Evolutionary conservation across 2,888 invertebrate species (phyloP).

Genomic region (Eueremaeus valkanovi): DNA sequence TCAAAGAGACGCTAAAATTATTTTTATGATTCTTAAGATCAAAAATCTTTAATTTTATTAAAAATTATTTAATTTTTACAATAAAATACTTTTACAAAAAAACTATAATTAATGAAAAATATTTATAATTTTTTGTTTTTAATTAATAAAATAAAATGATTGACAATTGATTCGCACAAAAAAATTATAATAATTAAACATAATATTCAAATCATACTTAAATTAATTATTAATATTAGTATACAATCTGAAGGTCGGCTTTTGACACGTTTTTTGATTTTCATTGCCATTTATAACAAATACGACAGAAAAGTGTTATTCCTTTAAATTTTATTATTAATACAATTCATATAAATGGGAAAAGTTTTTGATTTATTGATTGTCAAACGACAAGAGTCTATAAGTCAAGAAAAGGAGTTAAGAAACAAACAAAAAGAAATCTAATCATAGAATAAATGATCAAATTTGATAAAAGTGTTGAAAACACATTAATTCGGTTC

Average conservation of each 20-base stretch:
- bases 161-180: background rate
- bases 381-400: too few relatives aligned
- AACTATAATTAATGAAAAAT: background rate
- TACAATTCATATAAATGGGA: too few relatives aligned
- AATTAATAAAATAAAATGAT: background rate
- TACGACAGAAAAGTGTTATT: background rate
- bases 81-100: background rate
- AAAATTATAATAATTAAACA: background rate
- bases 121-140: background rate
- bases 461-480: too few relatives aligned
- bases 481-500: too few relatives aligned
- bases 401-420: too few relatives aligned
- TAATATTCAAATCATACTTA: background rate
- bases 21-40: too few relatives aligned
- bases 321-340: too few relatives aligned
- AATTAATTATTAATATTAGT: background rate
- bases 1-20: too few relatives aligned
- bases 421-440: too few relatives aligned
- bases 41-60: background rate
- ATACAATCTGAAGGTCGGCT: slow-evolving; percentile 9
- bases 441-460: too few relatives aligned
- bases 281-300: background rate
- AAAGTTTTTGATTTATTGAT: too few relatives aligned
- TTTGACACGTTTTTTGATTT: slow-evolving; percentile 21
- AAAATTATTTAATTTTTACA: background rate